Conservation (phyloP, 2,113 vertebrate species). For the Azemiops feae region DNA sequence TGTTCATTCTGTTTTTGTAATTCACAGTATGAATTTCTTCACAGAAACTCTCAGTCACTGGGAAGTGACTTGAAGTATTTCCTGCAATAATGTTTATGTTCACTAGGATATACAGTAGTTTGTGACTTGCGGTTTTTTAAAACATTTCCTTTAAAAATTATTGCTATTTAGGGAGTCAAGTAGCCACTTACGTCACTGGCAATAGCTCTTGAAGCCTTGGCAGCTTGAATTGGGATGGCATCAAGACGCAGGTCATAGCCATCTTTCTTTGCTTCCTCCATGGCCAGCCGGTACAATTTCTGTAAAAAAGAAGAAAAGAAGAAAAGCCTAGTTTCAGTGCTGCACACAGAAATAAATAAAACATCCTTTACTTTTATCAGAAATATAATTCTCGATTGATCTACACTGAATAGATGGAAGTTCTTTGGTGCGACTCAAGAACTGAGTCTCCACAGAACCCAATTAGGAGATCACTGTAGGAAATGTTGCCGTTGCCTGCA, state of each 20-base stretch:
- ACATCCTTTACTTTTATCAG: background rate
- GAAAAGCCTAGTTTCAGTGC: background rate
- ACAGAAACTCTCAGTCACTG: background rate
- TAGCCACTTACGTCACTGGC: conserved; percentile 75
- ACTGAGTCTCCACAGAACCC: background rate
- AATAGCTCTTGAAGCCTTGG: conserved; percentile 77
- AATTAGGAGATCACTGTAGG: background rate
- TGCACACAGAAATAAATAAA: background rate
- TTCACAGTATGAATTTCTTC: background rate
- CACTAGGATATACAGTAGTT: background rate
- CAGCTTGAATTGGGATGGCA: conserved; percentile 78
- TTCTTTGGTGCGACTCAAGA: background rate
- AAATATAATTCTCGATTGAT: background rate
- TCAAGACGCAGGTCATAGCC: conserved; percentile 75
- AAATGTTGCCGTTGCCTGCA: background rate
- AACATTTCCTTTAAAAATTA: background rate
- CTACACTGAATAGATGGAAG: background rate
- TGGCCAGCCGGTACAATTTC: conserved; percentile 73
- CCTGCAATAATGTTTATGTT: background rate
- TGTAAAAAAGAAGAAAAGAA: conserved; percentile 17
- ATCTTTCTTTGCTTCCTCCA: conserved; percentile 77
- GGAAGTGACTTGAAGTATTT: background rate
- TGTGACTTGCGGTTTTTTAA: background rate
- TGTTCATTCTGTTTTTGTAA: background rate
- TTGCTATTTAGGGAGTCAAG: background rate